These are phyloP conservation scores for Entomyzon cyanotis DNA, from an alignment of 2,113 vertebrate species.

Conservation along the genomic window DNA sequence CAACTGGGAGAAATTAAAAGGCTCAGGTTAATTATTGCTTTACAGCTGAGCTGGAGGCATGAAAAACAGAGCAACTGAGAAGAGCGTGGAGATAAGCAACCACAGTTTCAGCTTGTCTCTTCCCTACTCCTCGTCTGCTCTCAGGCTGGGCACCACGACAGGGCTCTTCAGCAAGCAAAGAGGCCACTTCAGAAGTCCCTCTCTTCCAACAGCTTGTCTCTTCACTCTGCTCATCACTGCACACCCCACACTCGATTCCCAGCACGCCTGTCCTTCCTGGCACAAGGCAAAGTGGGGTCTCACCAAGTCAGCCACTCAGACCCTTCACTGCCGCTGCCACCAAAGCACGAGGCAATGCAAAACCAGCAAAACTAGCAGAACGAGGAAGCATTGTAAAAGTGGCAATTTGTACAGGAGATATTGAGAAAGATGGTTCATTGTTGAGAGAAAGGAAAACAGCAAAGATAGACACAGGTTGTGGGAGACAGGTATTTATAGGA, in stretches of 20 bases:
- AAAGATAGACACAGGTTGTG: background rate
- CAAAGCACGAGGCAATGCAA: background rate
- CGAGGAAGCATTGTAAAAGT: background rate
- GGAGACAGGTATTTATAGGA: background rate
- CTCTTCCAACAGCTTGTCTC: background rate
- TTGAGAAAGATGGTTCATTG: background rate
- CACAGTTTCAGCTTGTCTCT: background rate
- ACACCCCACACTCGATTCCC: fast-evolving
- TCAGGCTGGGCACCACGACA: background rate
- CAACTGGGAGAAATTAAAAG: conserved; percentile 62
- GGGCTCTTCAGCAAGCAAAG: conserved; percentile 16
- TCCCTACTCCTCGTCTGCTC: background rate
- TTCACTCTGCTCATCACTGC: fast-evolving
- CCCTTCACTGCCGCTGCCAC: fast-evolving
- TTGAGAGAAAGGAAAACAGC: background rate
- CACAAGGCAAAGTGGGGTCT: background rate
- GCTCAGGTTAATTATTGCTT: conserved; percentile 45
- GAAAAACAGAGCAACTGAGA: conserved; percentile 24
- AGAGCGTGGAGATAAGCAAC: background rate
- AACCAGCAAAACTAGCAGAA: background rate
- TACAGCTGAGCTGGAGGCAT: conserved; percentile 19
- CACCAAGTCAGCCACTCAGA: background rate
- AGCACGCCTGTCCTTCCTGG: fast-evolving
- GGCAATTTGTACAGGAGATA: background rate
- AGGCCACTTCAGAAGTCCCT: conserved; percentile 2